A percentile compares a stretch with the other conserved stretches of the same genome.
These are phyloP conservation scores for Drosophila melanosoma DNA, from an alignment of 2,888 invertebrate genomes.

Conservation along the genomic window DNA sequence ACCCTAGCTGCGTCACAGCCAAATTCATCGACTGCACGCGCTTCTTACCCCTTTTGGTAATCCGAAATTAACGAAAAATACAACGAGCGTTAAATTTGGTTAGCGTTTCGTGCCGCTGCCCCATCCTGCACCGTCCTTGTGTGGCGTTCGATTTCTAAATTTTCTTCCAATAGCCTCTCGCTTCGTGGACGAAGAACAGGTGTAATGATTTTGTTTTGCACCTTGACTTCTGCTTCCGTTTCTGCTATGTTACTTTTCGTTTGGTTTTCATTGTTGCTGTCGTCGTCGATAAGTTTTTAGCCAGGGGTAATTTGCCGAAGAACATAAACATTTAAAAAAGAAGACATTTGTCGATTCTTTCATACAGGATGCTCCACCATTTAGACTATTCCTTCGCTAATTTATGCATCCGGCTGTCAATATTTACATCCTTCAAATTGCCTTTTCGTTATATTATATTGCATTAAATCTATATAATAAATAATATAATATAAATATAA, in stretches of 20 bases:
- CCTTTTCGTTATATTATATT: constrained; percentile 14
- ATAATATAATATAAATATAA: no score
- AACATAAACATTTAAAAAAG: constrained; percentile 4
- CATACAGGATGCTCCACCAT: constrained; percentile 57
- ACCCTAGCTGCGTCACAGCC: constrained; percentile 17
- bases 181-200: constrained; percentile 67
- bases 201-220: constrained; percentile 80
- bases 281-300: constrained; percentile 56
- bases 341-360: constrained; percentile 11
- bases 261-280: constrained; percentile 22
- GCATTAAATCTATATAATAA: no score
- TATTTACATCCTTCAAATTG: constrained; percentile 9
- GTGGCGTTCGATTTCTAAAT: constrained; percentile 65
- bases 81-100: constrained; percentile 49
- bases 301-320: constrained; percentile 66
- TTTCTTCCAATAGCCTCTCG: constrained; percentile 43
- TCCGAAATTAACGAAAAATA: constrained; percentile 48
- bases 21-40: constrained; percentile 29
- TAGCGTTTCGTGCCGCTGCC: constrained; percentile 18
- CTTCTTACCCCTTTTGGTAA: constrained; percentile 32
- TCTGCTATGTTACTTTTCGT: constrained; percentile 15
- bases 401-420: constrained; percentile 16
- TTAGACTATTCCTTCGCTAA: constrained; percentile 1
- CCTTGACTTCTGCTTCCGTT: constrained; percentile 78
- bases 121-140: constrained; percentile 12